Base-by-base conservation (phyloP, 2,113 vertebrate genomes). In the Leptobrachium leishanense region DNA sequence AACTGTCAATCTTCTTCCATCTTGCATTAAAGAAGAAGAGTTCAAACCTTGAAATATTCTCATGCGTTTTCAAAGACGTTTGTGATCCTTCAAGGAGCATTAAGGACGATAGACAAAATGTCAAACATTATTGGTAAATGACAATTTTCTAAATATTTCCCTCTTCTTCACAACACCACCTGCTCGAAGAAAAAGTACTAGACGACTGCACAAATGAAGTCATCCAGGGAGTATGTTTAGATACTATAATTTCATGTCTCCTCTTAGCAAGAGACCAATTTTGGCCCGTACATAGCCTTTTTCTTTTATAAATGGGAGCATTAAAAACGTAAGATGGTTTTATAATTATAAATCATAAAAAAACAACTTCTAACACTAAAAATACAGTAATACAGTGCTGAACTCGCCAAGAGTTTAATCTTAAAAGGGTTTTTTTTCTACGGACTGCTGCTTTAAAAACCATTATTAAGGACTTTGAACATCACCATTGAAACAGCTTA, bases 401-500 rank as follows among this genome's bases (percentile, higher is more conserved):
- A 68, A 46, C 62, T 31, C 70, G 69, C 69, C 53, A 72, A 79
- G 77, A 79, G 69, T 53, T 66, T 72, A 72, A 64, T 79, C 77
- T 79, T 72, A 13, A 72, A 69, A 77, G 41, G 39, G 44, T 15
- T 68, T 80, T 81, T 59, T 54, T 54, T 54, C 11, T 41, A 79
- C 76, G 75, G 54, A 81, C 75, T 82, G 46, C 69, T 55, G 63
- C 77, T 66, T 66, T 66, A 66, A 79, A 79, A 72, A 77, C 68
- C 68, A 77, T 77, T 70, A 77, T 77, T 72, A 79, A 72, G 46
- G 20, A n/a, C 39, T 43, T 78, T 71, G 59, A 86, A 85, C 84
- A 85, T 89, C 85, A 88, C 85, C 86, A 86, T 84, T 86, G 81
- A 82, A 50, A 82, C 86, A 84, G 87, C 86, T 92, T 90, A 89